A percentile compares a stretch with the other conserved stretches of the same genome.
phyloP scores from a whole-genome alignment of 1,140 invertebrate genomes.

The Drosophila elegans region DNA sequence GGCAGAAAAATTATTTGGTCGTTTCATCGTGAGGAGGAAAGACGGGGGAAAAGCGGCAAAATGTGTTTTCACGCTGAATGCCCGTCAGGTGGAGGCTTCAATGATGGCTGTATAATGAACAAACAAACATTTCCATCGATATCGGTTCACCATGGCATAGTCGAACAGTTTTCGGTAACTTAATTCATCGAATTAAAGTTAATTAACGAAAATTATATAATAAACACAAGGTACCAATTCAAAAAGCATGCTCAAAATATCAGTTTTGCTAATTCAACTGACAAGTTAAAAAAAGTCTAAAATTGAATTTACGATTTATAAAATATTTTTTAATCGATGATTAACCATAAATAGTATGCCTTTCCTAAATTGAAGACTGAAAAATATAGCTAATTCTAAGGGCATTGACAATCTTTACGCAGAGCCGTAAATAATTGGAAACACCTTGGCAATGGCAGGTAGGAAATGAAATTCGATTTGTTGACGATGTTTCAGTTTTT shows the following conservation, averaged over 20 bases:
- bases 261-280: no score
- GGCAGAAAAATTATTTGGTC: constrained; percentile 37
- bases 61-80: constrained; percentile 19
- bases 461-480: constrained; percentile 52
- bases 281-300: no score
- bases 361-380: not conserved
- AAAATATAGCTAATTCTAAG: not conserved
- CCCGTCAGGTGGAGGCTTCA: constrained; percentile 9
- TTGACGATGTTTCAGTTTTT: constrained; percentile 25
- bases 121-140: not conserved
- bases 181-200: no score
- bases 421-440: constrained; percentile 36
- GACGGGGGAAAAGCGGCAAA: constrained; percentile 10
- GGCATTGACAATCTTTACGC: constrained; percentile 16
- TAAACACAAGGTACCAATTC: no score
- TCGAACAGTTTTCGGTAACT: not conserved
- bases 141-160: not conserved
- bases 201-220: no score
- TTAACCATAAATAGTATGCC: not conserved
- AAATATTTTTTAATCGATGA: no score
- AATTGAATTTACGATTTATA: no score
- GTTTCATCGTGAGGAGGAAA: constrained; percentile 19
- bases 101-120: constrained; percentile 26
- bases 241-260: no score
- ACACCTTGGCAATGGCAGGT: constrained; percentile 42